Evolutionary conservation across 2,888 invertebrate genomes (phyloP), one percentile per base, ranked within the genome.

Genomic region (Caenorhabditis uteleia): DNA sequence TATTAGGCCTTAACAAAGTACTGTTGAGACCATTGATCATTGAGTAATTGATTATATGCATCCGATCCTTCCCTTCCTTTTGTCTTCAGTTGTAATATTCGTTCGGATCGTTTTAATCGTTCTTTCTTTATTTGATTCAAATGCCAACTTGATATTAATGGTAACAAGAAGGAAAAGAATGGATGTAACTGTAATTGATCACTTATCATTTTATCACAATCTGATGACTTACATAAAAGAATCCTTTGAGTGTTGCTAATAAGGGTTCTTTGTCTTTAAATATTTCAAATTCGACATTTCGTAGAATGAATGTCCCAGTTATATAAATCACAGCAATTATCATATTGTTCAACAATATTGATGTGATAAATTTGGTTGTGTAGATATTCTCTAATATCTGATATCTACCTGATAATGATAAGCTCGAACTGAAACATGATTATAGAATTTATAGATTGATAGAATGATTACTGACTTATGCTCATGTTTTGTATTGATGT

Each of bases 61-160:
- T 64, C 58, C 2, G 64, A 64, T 23, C 58, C 64, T 27, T 64
- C 64, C n/a, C 58, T 27, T 16, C 64, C 64, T 40, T 58, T 58
- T n/a, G 64, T 55, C 25, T 58, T 54, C 20, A 64, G 44, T 14
- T 57, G 49, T 33, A 64, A 7, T 5, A 64, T 25, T 36, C 50
- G 48, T 20, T 54, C 54, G 12, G 55, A 39, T 18, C 54, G 40
- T 45, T 57, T 45, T 29, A 46, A 2, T 18, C 54, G 48, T 25
- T 50, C 45, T 43, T 54, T 53, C 20, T 53, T 29, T 44, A 64
- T 58, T 33, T 58, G 53, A 2, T 53, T 49, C 3, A 64, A 25
- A 14, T 58, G 57, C 50, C 55, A 58, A 40, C 53, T 64, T 2
- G 58, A 48, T 33, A 64, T 49, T 2, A 64, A 18, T 10, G 64